phyloP scores from a whole-genome alignment of 2,888 invertebrate genomes.

The Scaptomyza tumidula region DNA sequence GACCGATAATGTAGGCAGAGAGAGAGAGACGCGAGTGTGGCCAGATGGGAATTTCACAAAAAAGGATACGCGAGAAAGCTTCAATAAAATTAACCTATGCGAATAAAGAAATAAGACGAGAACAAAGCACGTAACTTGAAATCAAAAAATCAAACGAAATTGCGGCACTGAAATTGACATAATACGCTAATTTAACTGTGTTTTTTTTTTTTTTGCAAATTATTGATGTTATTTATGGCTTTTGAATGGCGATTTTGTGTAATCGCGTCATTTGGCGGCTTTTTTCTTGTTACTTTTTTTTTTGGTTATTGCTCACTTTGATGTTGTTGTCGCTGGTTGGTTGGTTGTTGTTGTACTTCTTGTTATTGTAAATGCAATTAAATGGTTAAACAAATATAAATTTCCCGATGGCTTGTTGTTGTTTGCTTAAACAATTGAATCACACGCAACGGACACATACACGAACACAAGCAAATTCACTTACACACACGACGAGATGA shows the following conservation, averaged over 20 bases:
- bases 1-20: conserved; percentile 1
- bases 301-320: conserved; percentile 8
- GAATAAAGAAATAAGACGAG: conserved; percentile 17
- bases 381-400: conserved; percentile 38
- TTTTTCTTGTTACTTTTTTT: conserved; percentile 3
- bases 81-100: conserved; percentile 15
- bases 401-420: conserved; percentile 33
- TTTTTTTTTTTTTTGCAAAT: conserved; percentile 6
- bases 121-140: conserved; percentile 23
- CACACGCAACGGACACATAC: conserved; percentile 46
- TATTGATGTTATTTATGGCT: conserved; percentile 11
- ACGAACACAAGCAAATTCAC: conserved; percentile 21
- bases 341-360: conserved; percentile 5
- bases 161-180: conserved; percentile 21
- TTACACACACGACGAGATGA: conserved; percentile 39
- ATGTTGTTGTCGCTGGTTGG: not conserved
- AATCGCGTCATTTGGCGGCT: conserved; percentile 25
- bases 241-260: conserved; percentile 5
- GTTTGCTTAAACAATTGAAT: conserved; percentile 67
- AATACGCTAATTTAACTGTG: conserved; percentile 22
- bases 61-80: conserved; percentile 40
- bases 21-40: conserved; percentile 31
- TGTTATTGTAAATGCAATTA: conserved; percentile 42
- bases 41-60: conserved; percentile 19
- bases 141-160: conserved; percentile 12